phyloP scores from a whole-genome alignment of 2,888 invertebrate genomes.

The Formica aserva region DNA sequence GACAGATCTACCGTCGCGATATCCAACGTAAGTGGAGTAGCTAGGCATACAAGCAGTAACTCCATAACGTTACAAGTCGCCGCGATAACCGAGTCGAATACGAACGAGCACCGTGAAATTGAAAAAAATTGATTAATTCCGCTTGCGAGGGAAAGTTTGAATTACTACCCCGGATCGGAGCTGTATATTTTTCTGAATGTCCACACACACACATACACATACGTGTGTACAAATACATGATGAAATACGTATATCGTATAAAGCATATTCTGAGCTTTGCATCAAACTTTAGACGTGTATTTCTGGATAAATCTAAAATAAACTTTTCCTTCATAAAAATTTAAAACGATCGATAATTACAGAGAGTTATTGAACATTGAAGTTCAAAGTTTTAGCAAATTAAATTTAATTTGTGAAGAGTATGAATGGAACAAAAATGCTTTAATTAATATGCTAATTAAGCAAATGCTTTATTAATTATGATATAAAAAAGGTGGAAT shows the following conservation, averaged over 20 bases:
- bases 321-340: constrained; percentile 7
- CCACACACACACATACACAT: background rate
- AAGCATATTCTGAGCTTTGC: background rate
- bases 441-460: constrained; percentile 25
- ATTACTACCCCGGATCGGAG: constrained; percentile 24
- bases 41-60: constrained; percentile 22
- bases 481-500: background rate
- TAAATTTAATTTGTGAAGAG: constrained; percentile 7
- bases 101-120: constrained; percentile 50
- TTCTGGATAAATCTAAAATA: background rate
- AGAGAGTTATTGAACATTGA: constrained; percentile 18
- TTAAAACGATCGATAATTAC: constrained; percentile 13
- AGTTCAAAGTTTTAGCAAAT: background rate
- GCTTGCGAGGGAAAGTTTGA: constrained; percentile 32
- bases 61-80: constrained; percentile 49
- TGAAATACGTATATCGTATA: background rate
- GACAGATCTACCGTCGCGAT: constrained; percentile 46
- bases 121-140: constrained; percentile 55
- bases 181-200: constrained; percentile 15
- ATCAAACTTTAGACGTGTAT: background rate
- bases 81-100: constrained; percentile 38
- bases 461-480: background rate
- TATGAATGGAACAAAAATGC: background rate
- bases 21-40: constrained; percentile 51
- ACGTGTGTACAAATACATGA: background rate